Base-by-base conservation (phyloP, 1,140 invertebrate species). In the Heliothis virescens region DNA sequence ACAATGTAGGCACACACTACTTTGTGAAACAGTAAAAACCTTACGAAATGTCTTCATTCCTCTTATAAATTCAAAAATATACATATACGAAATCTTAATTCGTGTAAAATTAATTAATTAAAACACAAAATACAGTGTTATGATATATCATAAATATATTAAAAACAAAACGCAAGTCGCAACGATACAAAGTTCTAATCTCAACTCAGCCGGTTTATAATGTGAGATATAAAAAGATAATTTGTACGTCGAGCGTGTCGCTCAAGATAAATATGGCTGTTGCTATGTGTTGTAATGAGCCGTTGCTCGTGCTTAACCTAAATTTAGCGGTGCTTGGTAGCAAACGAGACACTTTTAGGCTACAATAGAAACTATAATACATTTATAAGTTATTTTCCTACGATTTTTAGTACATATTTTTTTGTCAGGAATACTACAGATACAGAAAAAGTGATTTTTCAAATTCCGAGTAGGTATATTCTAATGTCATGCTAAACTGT, bases 201-300 rank as follows among this genome's bases (percentile, higher is more conserved):
- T 62, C 26, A 16, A 65, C 41, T 16, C 62, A 47, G 34, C 62
- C 26, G 52, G 5, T 34, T 72, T 72, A 72, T 55, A 55, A 72
- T 52, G 65, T 18, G 47, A 55, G 34, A 72, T 55, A 65, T 79
- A 72, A 79, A 50, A 72, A 57, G 41, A 62, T 79, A 62, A 72
- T 79, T 79, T 47, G 77, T 60, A 79, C 72, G 67, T 67, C 57
- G 55, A 53, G 57, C 63, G 77, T 72, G 77, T 72, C 77, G 21
- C 63, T 34, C 15, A 18, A 79, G 67, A 79, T 79, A 79, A 62
- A 79, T 52, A 57, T 72, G 69, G 52, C 26, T 72, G 69, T 72
- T 72, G 69, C 69, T 72, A 57, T 72, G 69, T 72, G 69, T 72
- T n/a, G 69, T 57, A 72, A 72, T 72, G 69, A 72, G 69, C 50